Evolutionary conservation across 2,888 invertebrate species (phyloP), one percentile per base, ranked within the genome.

Genomic region (Pammene aurita): DNA sequence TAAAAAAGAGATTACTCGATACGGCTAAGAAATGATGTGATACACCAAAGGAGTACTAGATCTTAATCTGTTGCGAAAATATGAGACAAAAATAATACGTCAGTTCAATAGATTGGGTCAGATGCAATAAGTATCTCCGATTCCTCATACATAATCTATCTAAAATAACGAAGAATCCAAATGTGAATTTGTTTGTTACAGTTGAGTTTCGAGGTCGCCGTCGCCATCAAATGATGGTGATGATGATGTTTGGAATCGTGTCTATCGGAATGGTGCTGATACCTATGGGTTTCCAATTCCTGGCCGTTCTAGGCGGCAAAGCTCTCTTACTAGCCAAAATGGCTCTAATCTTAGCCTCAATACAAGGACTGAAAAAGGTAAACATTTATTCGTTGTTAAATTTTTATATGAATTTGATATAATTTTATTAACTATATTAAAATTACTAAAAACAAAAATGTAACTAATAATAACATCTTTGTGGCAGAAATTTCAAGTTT

Each of bases 221-320:
- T 6, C 93, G 94, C 65, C 94, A 95, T 56, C 93, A 94, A 56
- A 94, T 96, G 93, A 93, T 96, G 87, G 95, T 96, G 0, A 94
- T 96, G 87, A 94, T 97, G 94, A 95, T 96, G 93, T 96, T 96
- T 80, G 96, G 96, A 0, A 88, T 96, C 16, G 93, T 96, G 38
- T 94, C 96, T 14, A 94, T 97, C 80, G 95, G 96, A 0, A 94
- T 96, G 83, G 94, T 97, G 5, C 82, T 97, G 0, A 92, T 97
- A 13, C 97, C 97, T 0, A 95, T 97, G 94, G 97, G 96, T 13
- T 97, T 97, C 82, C 96, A 97, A 84, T 95, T 97, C 84, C 92
- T 97, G 0, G 96, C 97, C 0, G 95, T 97, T 0, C 92, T 97
- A 1, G 96, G 96, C 6, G 97, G 96, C 41, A 97, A 97, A 81